Evolutionary conservation across 1,140 invertebrate species (phyloP), one percentile per base, ranked within the genome.

Genomic region (Pogonognathellus flavescens): DNA sequence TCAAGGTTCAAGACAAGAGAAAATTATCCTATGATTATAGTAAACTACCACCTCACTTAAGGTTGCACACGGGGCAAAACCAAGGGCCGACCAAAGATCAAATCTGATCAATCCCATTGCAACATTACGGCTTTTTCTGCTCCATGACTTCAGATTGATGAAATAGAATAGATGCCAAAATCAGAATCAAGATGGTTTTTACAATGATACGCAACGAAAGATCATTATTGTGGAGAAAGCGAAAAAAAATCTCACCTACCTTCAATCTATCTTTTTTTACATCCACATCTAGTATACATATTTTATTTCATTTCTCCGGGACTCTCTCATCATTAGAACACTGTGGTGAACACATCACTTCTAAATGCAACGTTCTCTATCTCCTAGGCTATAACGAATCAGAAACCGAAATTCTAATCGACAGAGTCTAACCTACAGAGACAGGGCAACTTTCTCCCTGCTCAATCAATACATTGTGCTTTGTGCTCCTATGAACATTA

Each of bases 71-170:
- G 59, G 20, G 18, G 59, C n/a, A 20, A 22, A 60, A 60, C 18
- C 59, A 18, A 18, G 18, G 59, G 59, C 18, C 59, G 59, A 60
- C 59, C 59, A 9, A n/a, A 60, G 59, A 41, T 41, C 59, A 60
- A 20, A 60, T 18, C 59, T 60, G 59, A 60, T 60, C 59, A 60
- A 60, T 60, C 59, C 31, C 59, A 60, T 18, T 60, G 59, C 18
- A 60, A 60, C 59, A 60, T 60, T 60, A 60, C 59, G 22, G n/a
- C 59, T 60, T 60, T 60, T 60, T 60, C 59, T 60, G 59, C 59
- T 60, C 59, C 59, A 60, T 60, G 59, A 60, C 59, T 60, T 60
- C 59, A 60, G 59, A 60, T 60, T 60, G 59, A 60, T 60, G 59
- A 60, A 60, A 60, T 60, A 60, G n/a, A 60, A 60, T 60, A 20